Conservation (phyloP, 2,888 invertebrate genomes). For the Drosophila setosimentum region DNA sequence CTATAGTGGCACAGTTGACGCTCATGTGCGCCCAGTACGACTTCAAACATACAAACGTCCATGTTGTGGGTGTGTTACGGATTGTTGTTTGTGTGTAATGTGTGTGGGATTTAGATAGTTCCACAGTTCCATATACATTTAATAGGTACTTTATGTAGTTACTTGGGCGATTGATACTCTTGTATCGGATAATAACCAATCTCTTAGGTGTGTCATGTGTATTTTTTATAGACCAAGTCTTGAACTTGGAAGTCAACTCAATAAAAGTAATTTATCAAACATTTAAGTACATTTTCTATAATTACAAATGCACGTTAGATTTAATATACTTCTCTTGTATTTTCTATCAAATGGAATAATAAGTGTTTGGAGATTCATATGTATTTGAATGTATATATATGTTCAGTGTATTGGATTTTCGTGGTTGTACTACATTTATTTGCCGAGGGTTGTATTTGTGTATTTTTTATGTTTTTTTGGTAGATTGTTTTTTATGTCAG, state of each 20-base stretch:
- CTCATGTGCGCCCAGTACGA: constrained; percentile 50
- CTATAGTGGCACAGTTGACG: constrained; percentile 29
- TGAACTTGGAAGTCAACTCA: neutral
- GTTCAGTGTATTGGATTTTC: constrained; percentile 22
- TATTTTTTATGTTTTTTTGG: neutral
- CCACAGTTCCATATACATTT: constrained; percentile 15
- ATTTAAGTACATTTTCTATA: neutral
- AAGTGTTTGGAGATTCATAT: neutral
- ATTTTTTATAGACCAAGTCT: neutral
- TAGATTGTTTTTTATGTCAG: constrained; percentile 1
- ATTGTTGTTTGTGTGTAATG: constrained; percentile 10
- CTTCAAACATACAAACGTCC: constrained; percentile 5
- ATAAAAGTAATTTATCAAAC: neutral
- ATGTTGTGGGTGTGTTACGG: constrained; percentile 37
- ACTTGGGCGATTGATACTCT: constrained; percentile 30
- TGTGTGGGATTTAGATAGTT: constrained; percentile 30
- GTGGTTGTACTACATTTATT: constrained; percentile 1
- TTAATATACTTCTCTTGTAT: neutral
- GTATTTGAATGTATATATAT: neutral
- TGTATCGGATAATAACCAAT: constrained; percentile 8
- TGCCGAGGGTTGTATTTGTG: neutral
- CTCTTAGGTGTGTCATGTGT: neutral
- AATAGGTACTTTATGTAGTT: constrained; percentile 10
- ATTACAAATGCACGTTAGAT: neutral
- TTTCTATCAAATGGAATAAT: neutral